A percentile compares a stretch with the other conserved stretches of the same genome.
These are phyloP conservation scores for Anoplolepis gracilipes DNA, from an alignment of 1,140 invertebrate species.

Conservation along the genomic window DNA sequence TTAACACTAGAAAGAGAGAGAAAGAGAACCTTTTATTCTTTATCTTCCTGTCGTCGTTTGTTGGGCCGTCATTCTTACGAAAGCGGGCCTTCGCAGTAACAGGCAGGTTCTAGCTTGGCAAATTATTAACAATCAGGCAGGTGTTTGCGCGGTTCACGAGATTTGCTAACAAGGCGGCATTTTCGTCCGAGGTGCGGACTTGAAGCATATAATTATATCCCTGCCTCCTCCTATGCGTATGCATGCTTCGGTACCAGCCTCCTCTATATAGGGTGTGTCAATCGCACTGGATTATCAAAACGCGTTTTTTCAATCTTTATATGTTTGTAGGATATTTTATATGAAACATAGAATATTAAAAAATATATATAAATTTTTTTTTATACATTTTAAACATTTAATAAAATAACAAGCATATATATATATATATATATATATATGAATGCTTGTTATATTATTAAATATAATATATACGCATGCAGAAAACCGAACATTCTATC, in stretches of 20 bases:
- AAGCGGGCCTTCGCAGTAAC: conserved; percentile 61
- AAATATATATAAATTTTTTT: neutral
- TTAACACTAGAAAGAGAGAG: conserved; percentile 27
- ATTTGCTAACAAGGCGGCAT: conserved; percentile 80
- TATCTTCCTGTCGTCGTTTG: conserved; percentile 39
- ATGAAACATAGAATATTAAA: neutral
- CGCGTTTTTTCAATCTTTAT: neutral
- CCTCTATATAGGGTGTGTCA: conserved; percentile 74
- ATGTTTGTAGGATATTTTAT: neutral
- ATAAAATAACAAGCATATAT: too few relatives aligned
- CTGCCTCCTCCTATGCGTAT: conserved; percentile 71
- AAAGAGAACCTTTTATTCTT: conserved; percentile 30
- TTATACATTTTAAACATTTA: too few relatives aligned
- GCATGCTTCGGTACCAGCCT: conserved; percentile 64
- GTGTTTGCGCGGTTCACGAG: conserved; percentile 78
- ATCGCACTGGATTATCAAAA: conserved; percentile 19
- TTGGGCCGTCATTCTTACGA: conserved; percentile 39
- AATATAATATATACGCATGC: too few relatives aligned
- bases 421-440: too few relatives aligned
- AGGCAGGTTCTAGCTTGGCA: conserved; percentile 72
- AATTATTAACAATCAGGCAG: conserved; percentile 82
- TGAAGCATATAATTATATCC: conserved; percentile 80
- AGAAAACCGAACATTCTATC: too few relatives aligned
- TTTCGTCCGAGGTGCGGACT: conserved; percentile 79
- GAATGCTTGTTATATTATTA: too few relatives aligned